These are phyloP conservation scores for Drepanosiphum platanoidis DNA, from an alignment of 2,888 invertebrate species.

Conservation along the genomic window DNA sequence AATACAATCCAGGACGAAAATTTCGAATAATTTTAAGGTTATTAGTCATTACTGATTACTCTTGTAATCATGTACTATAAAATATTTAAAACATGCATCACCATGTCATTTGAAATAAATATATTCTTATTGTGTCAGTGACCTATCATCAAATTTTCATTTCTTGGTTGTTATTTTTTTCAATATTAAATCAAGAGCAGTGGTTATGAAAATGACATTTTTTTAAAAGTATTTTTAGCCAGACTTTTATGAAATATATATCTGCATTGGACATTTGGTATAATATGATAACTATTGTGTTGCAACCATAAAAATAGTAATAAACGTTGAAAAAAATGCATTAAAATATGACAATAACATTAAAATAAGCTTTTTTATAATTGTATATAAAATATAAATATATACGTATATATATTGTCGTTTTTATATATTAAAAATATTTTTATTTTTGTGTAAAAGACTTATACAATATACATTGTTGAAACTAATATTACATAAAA, in stretches of 20 bases:
- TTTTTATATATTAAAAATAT: not conserved
- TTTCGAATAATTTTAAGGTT: not conserved
- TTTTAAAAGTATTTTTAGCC: not conserved
- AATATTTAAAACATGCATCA: not conserved
- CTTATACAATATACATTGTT: not conserved
- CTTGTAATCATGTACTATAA: not conserved
- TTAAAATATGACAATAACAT: not conserved
- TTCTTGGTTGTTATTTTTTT: not conserved
- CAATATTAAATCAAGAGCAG: not conserved
- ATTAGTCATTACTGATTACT: not conserved
- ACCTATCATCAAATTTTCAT: not conserved
- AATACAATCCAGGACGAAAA: not conserved
- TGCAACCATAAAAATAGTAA: not conserved
- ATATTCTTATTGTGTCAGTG: not conserved
- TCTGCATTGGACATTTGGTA: conserved; percentile 18
- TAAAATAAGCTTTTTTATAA: not conserved
- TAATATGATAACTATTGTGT: not conserved
- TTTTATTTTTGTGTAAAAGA: not conserved
- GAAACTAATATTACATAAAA: not conserved
- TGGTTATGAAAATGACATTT: not conserved
- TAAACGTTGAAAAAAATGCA: not conserved
- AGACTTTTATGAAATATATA: not conserved
- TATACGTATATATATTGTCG: not conserved
- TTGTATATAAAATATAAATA: not conserved
- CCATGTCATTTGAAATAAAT: not conserved